Conservation (phyloP, 2,888 invertebrate species). For the Tipula helvola region DNA sequence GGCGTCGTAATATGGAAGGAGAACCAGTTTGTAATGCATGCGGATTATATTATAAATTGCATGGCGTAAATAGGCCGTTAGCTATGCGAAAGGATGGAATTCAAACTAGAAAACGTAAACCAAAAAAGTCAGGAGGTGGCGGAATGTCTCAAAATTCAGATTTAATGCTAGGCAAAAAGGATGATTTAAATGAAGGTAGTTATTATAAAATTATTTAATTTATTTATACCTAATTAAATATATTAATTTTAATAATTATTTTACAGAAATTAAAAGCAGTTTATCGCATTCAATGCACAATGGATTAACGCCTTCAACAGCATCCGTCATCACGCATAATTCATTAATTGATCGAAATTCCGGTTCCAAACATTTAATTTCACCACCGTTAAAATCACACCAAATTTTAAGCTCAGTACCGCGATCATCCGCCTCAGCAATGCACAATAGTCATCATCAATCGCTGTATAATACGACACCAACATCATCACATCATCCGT, state of each 20-base stretch:
- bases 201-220: background rate
- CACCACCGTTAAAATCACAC: slow-evolving; percentile 7
- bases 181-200: slow-evolving; percentile 12
- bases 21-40: slow-evolving; percentile 99
- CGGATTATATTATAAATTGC: slow-evolving; percentile 91
- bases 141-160: slow-evolving; percentile 18
- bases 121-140: slow-evolving; percentile 59
- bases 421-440: background rate
- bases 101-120: slow-evolving; percentile 90
- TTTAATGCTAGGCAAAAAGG: slow-evolving; percentile 12
- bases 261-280: slow-evolving; percentile 31
- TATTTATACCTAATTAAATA: background rate
- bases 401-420: background rate
- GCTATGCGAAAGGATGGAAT: slow-evolving; percentile 96
- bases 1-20: slow-evolving; percentile 96
- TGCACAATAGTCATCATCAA: slow-evolving; percentile 4
- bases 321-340: background rate
- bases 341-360: slow-evolving; percentile 10
- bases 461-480: slow-evolving; percentile 13
- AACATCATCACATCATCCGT: slow-evolving; percentile 17
- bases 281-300: slow-evolving; percentile 14
- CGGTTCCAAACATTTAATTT: slow-evolving; percentile 10
- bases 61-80: slow-evolving; percentile 81
- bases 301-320: background rate
- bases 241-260: background rate